A percentile compares a stretch with the other conserved stretches of the same genome.
Evolutionary conservation across 2,113 vertebrate genomes (phyloP).

Genomic region (Leucopsar rothschildi): DNA sequence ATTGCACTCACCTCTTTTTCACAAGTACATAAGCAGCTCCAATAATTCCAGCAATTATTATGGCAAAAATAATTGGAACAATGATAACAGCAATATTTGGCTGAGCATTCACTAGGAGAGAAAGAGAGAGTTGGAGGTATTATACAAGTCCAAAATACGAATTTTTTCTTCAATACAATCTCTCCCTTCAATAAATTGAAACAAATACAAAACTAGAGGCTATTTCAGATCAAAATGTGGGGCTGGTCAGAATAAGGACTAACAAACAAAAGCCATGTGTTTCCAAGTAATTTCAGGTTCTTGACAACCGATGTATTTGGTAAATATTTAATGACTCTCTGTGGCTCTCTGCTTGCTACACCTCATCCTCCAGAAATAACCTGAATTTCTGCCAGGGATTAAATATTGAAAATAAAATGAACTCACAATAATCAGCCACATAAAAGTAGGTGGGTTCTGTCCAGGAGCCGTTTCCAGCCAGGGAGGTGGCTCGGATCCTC

Average conservation of each 20-base stretch:
- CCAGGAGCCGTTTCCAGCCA: slow-evolving; percentile 95
- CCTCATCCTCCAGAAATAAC: neutral
- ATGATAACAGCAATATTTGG: slow-evolving; percentile 84
- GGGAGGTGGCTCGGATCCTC: slow-evolving; percentile 86
- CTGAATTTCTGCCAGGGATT: neutral
- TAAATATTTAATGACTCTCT: neutral
- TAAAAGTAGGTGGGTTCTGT: slow-evolving; percentile 87
- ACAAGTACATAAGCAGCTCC: slow-evolving; percentile 79
- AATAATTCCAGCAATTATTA: slow-evolving; percentile 81
- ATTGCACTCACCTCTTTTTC: slow-evolving; percentile 84
- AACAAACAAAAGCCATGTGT: neutral
- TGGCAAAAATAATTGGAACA: slow-evolving; percentile 83
- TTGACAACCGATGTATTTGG: neutral
- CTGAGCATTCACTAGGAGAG: slow-evolving; percentile 74
- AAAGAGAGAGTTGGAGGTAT: neutral
- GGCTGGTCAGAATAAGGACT: neutral
- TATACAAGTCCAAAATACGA: neutral
- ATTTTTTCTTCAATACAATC: neutral
- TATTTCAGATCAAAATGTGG: neutral
- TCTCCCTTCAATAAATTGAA: neutral
- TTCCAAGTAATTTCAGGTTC: neutral
- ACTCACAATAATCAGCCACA: slow-evolving; percentile 87
- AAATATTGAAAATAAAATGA: accelerated
- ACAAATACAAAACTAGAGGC: neutral
- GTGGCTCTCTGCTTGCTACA: neutral